These are phyloP conservation scores for Chrysolina americana DNA, from an alignment of 2,888 invertebrate species.

Conservation along the genomic window DNA sequence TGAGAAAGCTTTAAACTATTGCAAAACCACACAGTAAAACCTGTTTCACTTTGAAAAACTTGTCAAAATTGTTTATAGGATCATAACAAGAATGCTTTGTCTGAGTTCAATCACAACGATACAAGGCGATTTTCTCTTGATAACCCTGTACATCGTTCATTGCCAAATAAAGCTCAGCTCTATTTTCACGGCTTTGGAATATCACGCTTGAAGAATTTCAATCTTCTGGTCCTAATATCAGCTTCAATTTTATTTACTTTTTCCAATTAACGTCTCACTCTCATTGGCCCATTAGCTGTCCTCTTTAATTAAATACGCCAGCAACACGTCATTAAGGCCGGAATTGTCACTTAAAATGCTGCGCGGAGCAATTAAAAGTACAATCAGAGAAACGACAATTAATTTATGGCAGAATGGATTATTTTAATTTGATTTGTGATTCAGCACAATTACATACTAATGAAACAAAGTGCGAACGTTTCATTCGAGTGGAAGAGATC, in stretches of 20 bases:
- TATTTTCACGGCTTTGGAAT: background rate
- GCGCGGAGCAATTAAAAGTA: conserved; percentile 3
- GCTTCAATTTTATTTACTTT: conserved; percentile 34
- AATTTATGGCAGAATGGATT: conserved; percentile 1
- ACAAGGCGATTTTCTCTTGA: no score
- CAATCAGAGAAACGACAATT: conserved; percentile 22
- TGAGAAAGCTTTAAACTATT: no score
- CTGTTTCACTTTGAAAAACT: no score
- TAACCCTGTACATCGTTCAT: background rate
- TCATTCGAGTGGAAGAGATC: background rate
- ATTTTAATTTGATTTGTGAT: conserved; percentile 20
- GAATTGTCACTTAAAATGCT: conserved; percentile 21
- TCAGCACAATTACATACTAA: background rate
- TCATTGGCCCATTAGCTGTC: conserved; percentile 25
- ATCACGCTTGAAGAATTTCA: conserved; percentile 33
- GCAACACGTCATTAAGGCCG: conserved; percentile 28
- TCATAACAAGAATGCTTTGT: no score
- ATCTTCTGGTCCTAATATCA: conserved; percentile 29
- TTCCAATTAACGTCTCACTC: conserved; percentile 37
- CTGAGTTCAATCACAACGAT: no score
- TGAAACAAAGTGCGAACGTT: background rate
- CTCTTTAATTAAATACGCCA: conserved; percentile 13
- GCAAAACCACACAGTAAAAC: no score
- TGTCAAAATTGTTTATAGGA: no score
- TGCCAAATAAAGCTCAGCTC: background rate